Percentiles rank a stretch among this genome's conserved stretches.
phyloP scores from a whole-genome alignment of 1,140 invertebrate species.

The Thrips palmi region DNA sequence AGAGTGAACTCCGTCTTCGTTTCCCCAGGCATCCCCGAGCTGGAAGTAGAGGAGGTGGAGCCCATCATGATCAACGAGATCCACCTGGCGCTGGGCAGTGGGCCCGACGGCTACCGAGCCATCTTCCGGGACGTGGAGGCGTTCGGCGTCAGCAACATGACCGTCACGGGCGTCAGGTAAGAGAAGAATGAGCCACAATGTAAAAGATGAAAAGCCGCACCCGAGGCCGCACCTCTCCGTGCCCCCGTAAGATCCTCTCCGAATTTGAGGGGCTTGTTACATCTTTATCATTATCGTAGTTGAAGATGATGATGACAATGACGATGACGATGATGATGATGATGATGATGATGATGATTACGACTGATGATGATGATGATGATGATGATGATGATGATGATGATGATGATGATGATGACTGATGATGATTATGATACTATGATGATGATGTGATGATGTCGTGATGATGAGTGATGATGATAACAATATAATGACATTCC shows the following conservation, averaged over 20 bases:
- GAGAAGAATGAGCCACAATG: not conserved
- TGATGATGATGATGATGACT: too few species aligned
- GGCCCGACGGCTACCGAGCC: slow-evolving; percentile 57
- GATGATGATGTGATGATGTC: too few species aligned
- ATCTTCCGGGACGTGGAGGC: slow-evolving; percentile 59
- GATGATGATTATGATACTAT: too few species aligned
- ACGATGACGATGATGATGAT: too few species aligned
- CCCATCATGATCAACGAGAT: slow-evolving; percentile 60
- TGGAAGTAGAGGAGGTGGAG: slow-evolving; percentile 43
- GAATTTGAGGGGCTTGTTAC: too few species aligned
- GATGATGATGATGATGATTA: not conserved
- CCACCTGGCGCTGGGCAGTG: slow-evolving; percentile 51
- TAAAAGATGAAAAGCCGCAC: too few species aligned
- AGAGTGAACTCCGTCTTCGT: not conserved
- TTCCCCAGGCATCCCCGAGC: slow-evolving; percentile 37
- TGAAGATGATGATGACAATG: too few species aligned
- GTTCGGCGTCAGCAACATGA: slow-evolving; percentile 54
- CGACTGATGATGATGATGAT: not conserved
- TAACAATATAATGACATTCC: not conserved
- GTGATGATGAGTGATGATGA: too few species aligned
- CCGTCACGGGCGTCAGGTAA: slow-evolving; percentile 53
- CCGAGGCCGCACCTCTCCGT: too few species aligned
- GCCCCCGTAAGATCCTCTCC: too few species aligned
- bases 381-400: not conserved
- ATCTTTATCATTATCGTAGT: too few species aligned